phyloP scores from a whole-genome alignment of 2,888 invertebrate genomes.

The Drosophila austrosaltans region DNA sequence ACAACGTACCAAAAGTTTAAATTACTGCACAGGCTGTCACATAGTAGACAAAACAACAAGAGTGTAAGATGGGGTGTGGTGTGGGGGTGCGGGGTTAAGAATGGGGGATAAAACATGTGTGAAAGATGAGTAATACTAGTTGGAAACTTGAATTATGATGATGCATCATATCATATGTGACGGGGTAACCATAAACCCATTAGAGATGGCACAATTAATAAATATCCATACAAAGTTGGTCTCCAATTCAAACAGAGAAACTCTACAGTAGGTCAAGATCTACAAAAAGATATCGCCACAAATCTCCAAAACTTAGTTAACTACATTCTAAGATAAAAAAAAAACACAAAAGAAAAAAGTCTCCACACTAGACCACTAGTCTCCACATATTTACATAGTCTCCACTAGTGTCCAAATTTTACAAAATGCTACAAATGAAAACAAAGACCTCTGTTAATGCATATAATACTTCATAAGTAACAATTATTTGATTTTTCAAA shows the following conservation, averaged over 20 bases:
- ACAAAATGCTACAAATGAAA: too few relatives aligned
- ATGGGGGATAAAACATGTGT: constrained; percentile 55
- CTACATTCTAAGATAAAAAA: too few relatives aligned
- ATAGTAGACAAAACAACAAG: constrained; percentile 21
- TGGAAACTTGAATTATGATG: constrained; percentile 60
- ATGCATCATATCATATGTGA: constrained; percentile 45
- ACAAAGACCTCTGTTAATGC: too few relatives aligned
- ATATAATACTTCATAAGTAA: too few relatives aligned
- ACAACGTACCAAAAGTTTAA: constrained; percentile 65
- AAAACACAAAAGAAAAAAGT: not conserved
- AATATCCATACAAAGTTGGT: not conserved
- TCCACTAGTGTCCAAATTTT: not conserved
- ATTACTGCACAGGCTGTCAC: constrained; percentile 73
- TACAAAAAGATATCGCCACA: not conserved
- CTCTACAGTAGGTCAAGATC: not conserved
- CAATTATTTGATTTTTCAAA: not conserved
- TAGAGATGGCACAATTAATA: constrained; percentile 50
- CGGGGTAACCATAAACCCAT: not conserved
- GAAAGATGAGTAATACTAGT: constrained; percentile 62
- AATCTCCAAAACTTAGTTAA: not conserved
- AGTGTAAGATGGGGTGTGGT: not conserved
- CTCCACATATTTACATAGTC: not conserved
- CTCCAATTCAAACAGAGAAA: not conserved
- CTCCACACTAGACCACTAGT: too few relatives aligned
- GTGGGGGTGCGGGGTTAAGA: constrained; percentile 6